Percentiles rank a stretch among this genome's conserved stretches.
Conservation (phyloP, 1,140 invertebrate genomes). For the Drosophila tristis region DNA sequence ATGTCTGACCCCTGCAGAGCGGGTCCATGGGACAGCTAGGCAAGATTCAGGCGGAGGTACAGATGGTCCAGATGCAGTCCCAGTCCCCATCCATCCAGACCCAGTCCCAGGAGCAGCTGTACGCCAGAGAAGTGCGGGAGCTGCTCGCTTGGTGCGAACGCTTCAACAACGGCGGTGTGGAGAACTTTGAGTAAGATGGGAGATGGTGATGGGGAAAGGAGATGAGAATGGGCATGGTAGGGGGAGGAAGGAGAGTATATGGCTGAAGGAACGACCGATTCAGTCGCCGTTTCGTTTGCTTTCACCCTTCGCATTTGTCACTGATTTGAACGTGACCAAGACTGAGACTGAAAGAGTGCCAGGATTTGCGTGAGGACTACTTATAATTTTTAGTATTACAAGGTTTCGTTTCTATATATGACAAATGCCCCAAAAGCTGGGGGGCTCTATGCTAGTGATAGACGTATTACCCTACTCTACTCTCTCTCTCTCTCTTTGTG, state of each 20-base stretch:
- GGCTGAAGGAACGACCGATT: constrained; percentile 2
- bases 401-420: constrained; percentile 55
- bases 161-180: constrained; percentile 74
- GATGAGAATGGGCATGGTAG: background rate
- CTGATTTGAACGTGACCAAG: constrained; percentile 33
- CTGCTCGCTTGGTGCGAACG: constrained; percentile 79
- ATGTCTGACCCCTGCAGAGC: constrained; percentile 69
- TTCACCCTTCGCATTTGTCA: constrained; percentile 28
- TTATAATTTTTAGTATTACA: constrained; percentile 47
- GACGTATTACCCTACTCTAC: constrained; percentile 56
- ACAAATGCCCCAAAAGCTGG: constrained; percentile 10
- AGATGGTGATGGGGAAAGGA: background rate
- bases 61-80: constrained; percentile 16
- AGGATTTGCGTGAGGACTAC: constrained; percentile 35
- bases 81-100: constrained; percentile 22
- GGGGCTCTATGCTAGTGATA: constrained; percentile 73
- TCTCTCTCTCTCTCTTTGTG: constrained; percentile 27
- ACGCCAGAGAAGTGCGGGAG: constrained; percentile 75
- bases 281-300: background rate
- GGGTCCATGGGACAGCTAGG: constrained; percentile 21
- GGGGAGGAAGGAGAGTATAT: background rate
- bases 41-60: constrained; percentile 3
- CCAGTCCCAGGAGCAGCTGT: constrained; percentile 65
- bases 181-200: constrained; percentile 66
- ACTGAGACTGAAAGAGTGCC: constrained; percentile 61